Evolutionary conservation across 2,797 vertebrate species (phyloP).

Genomic region (Buphagus erythrorhynchus): DNA sequence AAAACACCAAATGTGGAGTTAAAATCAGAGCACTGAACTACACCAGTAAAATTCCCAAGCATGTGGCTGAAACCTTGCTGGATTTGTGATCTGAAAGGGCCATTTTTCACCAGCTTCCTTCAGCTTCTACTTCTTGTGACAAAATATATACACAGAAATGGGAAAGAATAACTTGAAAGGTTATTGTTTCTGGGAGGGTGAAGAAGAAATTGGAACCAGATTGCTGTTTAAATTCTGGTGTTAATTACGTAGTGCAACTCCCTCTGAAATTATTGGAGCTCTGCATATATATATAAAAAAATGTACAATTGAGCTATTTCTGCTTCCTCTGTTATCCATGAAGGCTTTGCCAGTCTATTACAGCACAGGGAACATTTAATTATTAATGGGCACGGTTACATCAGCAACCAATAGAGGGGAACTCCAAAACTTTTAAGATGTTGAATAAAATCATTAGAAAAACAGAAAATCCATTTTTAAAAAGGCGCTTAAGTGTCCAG

Average conservation of each 20-base stretch:
- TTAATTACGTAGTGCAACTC: conserved; percentile 39
- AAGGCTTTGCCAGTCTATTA: conserved; percentile 14
- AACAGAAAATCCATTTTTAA: not conserved
- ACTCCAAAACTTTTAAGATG: not conserved
- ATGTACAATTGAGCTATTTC: conserved; percentile 17
- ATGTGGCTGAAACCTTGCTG: not conserved
- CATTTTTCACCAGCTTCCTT: not conserved
- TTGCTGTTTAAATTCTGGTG: conserved; percentile 34
- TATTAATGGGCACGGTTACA: not conserved
- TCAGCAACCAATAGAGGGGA: conserved; percentile 3
- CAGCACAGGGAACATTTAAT: conserved; percentile 40
- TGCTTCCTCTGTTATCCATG: conserved; percentile 26
- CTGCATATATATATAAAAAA: not conserved
- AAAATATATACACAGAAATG: not conserved
- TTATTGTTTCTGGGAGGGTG: conserved; percentile 2
- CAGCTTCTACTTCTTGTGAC: not conserved
- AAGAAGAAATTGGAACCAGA: conserved; percentile 48
- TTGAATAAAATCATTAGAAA: not conserved
- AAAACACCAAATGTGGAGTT: not conserved
- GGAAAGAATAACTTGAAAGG: not conserved
- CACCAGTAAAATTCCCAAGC: not conserved
- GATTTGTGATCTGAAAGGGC: not conserved
- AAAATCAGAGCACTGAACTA: not conserved
- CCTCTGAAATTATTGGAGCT: conserved; percentile 53
- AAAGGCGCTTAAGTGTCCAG: not conserved